A percentile compares a stretch with the other conserved stretches of the same genome.
Conservation (phyloP, 2,888 invertebrate species). For the Ferrisia virgata region DNA sequence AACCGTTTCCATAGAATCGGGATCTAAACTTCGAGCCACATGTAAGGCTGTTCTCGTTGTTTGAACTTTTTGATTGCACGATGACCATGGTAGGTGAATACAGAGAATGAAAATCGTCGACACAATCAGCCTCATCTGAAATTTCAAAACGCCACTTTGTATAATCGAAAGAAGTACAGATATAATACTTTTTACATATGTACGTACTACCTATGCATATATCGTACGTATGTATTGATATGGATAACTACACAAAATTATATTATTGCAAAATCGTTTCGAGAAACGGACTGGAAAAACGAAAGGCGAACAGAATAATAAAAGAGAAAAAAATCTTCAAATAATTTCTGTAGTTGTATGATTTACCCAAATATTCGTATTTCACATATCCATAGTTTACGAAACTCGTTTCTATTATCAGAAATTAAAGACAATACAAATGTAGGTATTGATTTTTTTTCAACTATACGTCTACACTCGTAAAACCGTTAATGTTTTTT, state of each 20-base stretch:
- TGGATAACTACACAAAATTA: too few relatives aligned
- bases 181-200: neutral
- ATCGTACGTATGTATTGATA: too few relatives aligned
- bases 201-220: too few relatives aligned
- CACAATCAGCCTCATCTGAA: neutral
- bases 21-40: constrained; percentile 65
- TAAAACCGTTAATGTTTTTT: neutral
- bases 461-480: neutral
- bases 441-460: neutral
- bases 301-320: neutral
- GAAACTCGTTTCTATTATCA: neutral
- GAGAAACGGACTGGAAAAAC: too few relatives aligned
- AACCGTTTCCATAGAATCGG: constrained; percentile 72
- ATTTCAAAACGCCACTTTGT: neutral
- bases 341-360: neutral
- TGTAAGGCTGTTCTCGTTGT: constrained; percentile 51
- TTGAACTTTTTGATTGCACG: constrained; percentile 48
- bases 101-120: neutral
- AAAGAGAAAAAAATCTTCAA: neutral
- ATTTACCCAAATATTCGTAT: neutral
- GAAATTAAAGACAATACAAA: neutral
- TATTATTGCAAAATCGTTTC: too few relatives aligned
- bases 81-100: neutral
- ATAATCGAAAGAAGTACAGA: neutral
- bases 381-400: neutral